Evolutionary conservation across 2,797 vertebrate genomes (phyloP), one percentile per base, ranked within the genome.

Genomic region (Discoglossus pictus): DNA sequence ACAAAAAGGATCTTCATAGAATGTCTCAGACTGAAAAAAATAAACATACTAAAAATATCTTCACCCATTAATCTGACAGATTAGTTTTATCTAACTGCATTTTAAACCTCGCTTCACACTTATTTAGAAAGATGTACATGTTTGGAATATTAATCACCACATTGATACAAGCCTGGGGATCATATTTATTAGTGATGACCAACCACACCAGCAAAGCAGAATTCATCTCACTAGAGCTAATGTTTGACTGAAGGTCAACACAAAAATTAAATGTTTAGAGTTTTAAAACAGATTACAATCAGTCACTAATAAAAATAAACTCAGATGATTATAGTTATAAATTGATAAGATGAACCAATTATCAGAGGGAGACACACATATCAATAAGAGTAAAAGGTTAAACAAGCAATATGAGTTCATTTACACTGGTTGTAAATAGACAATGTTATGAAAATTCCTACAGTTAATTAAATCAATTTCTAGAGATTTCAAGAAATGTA

Each of bases 131-230:
- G 46, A 31, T 40, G 44, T 44, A 51, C 72, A 73, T 21, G 24
- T 72, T 39, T 59, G 6, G 54, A 68, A 68, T 36, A 13, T 9
- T 58, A 43, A 72, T 74, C 65, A 73, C 55, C 44, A 62, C 31
- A 66, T 74, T 74, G 71, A 31, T 52, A 68, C 51, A n/a, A 60
- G 15, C 17, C 7, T 42, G 25, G 54, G 42, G 60, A 73, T 72
- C 4, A 65, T 42, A 48, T 1, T 35, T 16, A 10, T 35, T 69
- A 69, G 50, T 25, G 21, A 54, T 3, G 21, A 48, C 2, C 58
- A 46, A 27, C 4, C 58, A 46, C 39, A 24, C 47, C n/a, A 36
- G 35, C 47, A 27, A 52, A 53, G 52, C n/a, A 21, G 44, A 21
- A 55, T 69, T 46, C 31, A n/a, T 10, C 21, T 6, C 48, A 31